These are phyloP conservation scores for Reinhardtius hippoglossoides DNA, from an alignment of 2,113 vertebrate species.

Conservation along the genomic window DNA sequence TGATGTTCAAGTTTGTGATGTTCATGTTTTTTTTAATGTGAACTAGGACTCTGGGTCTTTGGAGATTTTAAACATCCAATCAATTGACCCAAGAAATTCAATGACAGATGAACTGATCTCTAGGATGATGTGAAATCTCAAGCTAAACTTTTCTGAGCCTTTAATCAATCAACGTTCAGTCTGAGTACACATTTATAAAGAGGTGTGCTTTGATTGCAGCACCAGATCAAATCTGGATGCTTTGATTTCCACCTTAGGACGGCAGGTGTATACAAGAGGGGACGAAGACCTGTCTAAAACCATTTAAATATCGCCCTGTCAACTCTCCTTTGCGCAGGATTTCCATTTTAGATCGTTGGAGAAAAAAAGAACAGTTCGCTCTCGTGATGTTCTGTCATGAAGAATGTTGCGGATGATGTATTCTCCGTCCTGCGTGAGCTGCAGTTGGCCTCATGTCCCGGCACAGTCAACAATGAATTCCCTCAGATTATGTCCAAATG, in stretches of 20 bases:
- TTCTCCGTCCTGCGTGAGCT: constrained; percentile 17
- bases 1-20: too few species aligned
- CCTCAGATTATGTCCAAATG: constrained; percentile 51
- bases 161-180: not conserved
- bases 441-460: constrained; percentile 7
- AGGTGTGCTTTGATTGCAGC: constrained; percentile 21
- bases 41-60: too few species aligned
- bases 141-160: too few species aligned
- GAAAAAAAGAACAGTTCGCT: not conserved
- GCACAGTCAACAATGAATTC: constrained; percentile 41
- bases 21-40: too few species aligned
- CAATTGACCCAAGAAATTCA: too few species aligned
- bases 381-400: not conserved
- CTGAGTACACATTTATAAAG: not conserved
- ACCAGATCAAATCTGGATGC: constrained; percentile 9
- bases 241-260: not conserved
- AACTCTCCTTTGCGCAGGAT: not conserved
- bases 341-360: not conserved
- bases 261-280: constrained; percentile 11
- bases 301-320: not conserved
- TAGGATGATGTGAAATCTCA: too few species aligned
- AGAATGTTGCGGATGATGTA: not conserved
- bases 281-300: not conserved
- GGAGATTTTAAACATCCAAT: too few species aligned
- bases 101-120: too few species aligned